These are phyloP conservation scores for Passer domesticus DNA, from an alignment of 2,113 vertebrate species.

Conservation along the genomic window DNA sequence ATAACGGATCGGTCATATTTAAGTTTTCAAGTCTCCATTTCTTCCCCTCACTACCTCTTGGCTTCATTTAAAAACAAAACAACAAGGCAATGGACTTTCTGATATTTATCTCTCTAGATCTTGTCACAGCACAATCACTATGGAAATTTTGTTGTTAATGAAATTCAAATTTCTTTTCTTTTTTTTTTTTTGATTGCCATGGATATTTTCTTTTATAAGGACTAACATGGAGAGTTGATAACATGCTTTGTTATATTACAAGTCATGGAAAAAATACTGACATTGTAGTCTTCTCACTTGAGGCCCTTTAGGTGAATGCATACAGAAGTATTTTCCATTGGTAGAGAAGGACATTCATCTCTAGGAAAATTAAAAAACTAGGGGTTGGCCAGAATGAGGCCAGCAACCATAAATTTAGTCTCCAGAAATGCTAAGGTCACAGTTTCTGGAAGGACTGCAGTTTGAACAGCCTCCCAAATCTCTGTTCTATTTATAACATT, in stretches of 20 bases:
- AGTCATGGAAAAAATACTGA: neutral
- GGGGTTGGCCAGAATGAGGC: neutral
- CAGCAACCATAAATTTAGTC: neutral
- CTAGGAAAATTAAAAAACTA: neutral
- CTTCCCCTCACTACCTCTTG: neutral
- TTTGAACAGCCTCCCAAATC: neutral
- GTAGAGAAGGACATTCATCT: neutral
- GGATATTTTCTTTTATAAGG: neutral
- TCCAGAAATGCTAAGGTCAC: neutral
- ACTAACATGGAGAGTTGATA: neutral
- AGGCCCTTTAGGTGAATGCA: neutral
- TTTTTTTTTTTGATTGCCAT: neutral
- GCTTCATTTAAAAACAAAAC: neutral
- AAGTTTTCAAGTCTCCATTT: neutral
- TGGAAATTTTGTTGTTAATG: neutral
- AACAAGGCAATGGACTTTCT: neutral
- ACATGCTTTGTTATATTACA: neutral
- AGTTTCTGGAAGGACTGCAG: neutral
- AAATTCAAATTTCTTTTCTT: neutral
- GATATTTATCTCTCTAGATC: neutral
- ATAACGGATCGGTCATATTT: neutral
- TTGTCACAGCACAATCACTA: neutral
- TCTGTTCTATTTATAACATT: neutral
- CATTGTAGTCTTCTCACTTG: neutral
- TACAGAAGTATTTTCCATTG: neutral